phyloP scores from a whole-genome alignment of 2,113 vertebrate genomes.

The Marcusenius ussheri region DNA sequence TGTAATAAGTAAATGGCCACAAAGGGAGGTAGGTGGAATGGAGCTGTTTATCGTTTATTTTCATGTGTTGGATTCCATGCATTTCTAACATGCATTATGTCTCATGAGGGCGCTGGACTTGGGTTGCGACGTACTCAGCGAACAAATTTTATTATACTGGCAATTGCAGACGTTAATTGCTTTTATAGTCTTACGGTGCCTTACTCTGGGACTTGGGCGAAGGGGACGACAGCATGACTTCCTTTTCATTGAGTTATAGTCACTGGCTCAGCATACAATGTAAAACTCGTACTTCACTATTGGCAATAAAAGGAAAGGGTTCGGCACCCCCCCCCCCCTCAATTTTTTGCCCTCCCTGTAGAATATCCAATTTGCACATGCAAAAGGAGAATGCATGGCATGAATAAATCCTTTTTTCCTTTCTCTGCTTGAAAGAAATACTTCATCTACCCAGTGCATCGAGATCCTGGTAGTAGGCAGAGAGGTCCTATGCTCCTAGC shows the following conservation, averaged over 20 bases:
- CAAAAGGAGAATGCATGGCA: neutral
- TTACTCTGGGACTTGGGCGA: neutral
- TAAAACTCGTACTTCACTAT: neutral
- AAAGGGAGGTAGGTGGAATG: neutral
- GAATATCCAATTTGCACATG: slow-evolving; percentile 5
- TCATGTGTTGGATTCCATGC: neutral
- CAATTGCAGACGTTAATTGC: neutral
- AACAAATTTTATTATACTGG: neutral
- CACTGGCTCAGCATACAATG: neutral
- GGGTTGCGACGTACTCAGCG: neutral
- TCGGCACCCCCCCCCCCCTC: too few species aligned
- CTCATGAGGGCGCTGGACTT: neutral
- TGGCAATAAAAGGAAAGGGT: neutral
- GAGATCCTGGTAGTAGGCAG: slow-evolving; percentile 7
- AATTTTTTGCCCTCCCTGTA: neutral
- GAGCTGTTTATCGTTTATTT: neutral
- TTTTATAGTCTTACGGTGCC: neutral
- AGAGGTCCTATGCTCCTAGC: neutral
- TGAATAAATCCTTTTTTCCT: slow-evolving; percentile 8
- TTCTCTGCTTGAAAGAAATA: slow-evolving; percentile 7
- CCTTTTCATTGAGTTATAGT: neutral
- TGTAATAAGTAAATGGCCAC: neutral
- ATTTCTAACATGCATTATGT: neutral
- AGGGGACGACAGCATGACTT: neutral
- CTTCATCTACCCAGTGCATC: slow-evolving; percentile 2